Evolutionary conservation across 1,140 invertebrate genomes (phyloP).

Genomic region (Drosophila mayri): DNA sequence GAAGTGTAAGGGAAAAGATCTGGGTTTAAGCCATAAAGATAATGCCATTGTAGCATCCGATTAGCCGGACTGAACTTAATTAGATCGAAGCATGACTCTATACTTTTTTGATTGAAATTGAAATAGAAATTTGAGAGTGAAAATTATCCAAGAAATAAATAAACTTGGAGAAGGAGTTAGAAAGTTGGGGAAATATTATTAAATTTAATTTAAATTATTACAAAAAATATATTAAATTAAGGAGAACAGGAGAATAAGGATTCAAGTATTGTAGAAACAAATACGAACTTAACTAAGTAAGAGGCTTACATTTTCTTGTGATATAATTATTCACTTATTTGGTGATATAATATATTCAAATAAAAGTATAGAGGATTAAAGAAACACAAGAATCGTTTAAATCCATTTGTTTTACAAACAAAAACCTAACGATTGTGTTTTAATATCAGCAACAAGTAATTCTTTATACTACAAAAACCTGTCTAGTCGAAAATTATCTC

Average conservation of each 20-base stretch:
- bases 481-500: not conserved
- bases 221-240: not conserved
- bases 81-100: constrained; percentile 42
- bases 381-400: not conserved
- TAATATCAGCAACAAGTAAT: not conserved
- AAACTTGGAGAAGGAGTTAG: not conserved
- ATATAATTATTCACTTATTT: not conserved
- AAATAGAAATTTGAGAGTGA: constrained; percentile 28
- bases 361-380: not conserved
- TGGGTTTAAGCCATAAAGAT: constrained; percentile 36
- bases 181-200: not conserved
- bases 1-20: constrained; percentile 7
- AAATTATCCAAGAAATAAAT: not conserved
- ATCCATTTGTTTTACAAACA: not conserved
- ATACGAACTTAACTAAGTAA: too few relatives aligned
- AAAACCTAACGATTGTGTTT: not conserved
- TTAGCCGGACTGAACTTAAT: constrained; percentile 38
- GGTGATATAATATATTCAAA: not conserved
- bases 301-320: too few relatives aligned
- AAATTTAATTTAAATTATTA: not conserved
- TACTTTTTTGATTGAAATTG: constrained; percentile 24
- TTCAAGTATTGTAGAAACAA: not conserved
- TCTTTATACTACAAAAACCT: not conserved
- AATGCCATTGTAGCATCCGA: constrained; percentile 45
- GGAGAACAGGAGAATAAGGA: not conserved